Evolutionary conservation across 2,888 invertebrate species (phyloP).

Genomic region (Mythimna pallens): DNA sequence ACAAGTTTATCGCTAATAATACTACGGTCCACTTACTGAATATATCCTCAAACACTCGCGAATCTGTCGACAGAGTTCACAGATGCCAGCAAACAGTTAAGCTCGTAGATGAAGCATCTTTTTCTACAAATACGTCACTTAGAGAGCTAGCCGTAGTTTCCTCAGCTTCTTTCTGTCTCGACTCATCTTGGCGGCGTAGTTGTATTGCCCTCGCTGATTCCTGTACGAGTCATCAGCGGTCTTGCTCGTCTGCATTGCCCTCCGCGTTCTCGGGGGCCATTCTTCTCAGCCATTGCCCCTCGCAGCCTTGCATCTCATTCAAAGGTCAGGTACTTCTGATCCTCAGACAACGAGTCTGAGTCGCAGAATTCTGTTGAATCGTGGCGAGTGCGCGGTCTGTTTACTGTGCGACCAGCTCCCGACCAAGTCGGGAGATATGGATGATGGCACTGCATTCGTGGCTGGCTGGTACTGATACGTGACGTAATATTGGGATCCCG

Average conservation of each 20-base stretch:
- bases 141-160: constrained; percentile 95
- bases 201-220: constrained; percentile 96
- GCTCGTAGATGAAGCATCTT: constrained; percentile 91
- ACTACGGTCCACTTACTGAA: too few species aligned
- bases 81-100: constrained; percentile 90
- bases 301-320: too few species aligned
- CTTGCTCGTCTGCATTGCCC: too few species aligned
- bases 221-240: constrained; percentile 94
- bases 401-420: constrained; percentile 69
- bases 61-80: constrained; percentile 68
- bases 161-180: constrained; percentile 96
- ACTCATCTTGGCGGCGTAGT: constrained; percentile 98
- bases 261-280: too few species aligned
- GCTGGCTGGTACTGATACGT: constrained; percentile 62
- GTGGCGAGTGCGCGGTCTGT: constrained; percentile 82
- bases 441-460: constrained; percentile 69
- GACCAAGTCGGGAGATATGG: constrained; percentile 73
- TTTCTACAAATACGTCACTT: constrained; percentile 95
- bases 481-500: constrained; percentile 29
- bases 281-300: too few species aligned
- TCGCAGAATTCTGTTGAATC: constrained; percentile 71
- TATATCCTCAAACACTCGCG: constrained; percentile 63
- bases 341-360: constrained; percentile 78
- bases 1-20: too few species aligned
- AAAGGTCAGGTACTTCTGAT: constrained; percentile 66